Base-by-base conservation (phyloP, 1,140 invertebrate genomes). In the Eriosoma lanigerum region DNA sequence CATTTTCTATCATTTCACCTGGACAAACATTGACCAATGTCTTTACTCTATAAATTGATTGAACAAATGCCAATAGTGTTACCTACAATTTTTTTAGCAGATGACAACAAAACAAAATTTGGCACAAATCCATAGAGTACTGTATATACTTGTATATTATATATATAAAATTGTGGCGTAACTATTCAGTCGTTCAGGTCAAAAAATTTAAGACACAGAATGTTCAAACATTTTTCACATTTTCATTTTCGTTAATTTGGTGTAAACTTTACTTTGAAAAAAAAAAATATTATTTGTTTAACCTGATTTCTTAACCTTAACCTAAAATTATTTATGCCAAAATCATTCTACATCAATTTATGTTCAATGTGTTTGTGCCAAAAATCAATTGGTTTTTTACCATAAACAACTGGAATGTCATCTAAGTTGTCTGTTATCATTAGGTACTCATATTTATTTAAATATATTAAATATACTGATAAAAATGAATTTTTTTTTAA, bases 321-420 rank as follows among this genome's bases (percentile, higher is more conserved):
- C 48, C 48, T 24, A 72, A 52, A 72, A 72, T 24, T 52, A 10
- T 72, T 52, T 72, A 50, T 52, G 68, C 68, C 68, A 72, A 72
- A 52, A 72, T 52, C 17, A 24, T 72, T 72, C 26, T 29, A 12
- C 24, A 24, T 72, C 9, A 72, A 52, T 72, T 72, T 72, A 26
- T 70, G 26, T 13, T 52, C 9, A n/a, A 52, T 52, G 24, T 72
- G 68, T 72, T 52, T 72, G 46, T 72, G 48, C 68, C 68, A 72
- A 72, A 50, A 72, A 32, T 24, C 44, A 17, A 48, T 72, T 29
- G 4, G 24, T 72, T 72, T 52, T 64, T 21, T 72, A 17, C 46
- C 26, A n/a, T 72, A 72, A 72, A 52, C 46, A 52, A 46, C 48
- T 72, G 48, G 48, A 52, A 72, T 32, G 24, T 52, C 15, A 13